These are phyloP conservation scores for Eumaeus atala DNA, from an alignment of 1,140 invertebrate genomes.

Conservation along the genomic window DNA sequence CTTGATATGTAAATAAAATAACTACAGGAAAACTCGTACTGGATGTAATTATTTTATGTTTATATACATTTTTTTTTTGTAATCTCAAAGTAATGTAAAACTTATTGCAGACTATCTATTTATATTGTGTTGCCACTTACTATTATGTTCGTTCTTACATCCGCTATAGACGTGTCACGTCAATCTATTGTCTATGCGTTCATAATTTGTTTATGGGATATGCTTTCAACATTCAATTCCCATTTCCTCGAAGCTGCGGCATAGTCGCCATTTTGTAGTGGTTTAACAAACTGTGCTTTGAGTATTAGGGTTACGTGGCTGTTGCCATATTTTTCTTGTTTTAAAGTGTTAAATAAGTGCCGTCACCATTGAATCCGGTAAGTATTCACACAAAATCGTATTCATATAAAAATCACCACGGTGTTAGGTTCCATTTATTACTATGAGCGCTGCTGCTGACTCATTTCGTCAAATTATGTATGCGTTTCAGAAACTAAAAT, in stretches of 20 bases:
- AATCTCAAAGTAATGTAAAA: no score
- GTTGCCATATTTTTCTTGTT: conserved; percentile 5
- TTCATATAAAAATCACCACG: conserved; percentile 25
- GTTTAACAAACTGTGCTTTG: conserved; percentile 9
- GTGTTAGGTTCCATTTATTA: conserved; percentile 35
- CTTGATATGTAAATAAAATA: no score
- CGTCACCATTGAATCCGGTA: conserved; percentile 27
- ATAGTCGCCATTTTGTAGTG: conserved; percentile 44
- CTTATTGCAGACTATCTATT: no score
- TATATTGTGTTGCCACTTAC: no score
- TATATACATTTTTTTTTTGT: no score
- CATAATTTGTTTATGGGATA: no score
- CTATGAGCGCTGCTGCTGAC: conserved; percentile 66
- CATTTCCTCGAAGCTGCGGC: conserved; percentile 3
- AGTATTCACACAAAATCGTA: conserved; percentile 27
- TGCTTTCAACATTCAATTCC: no score
- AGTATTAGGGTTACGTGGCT: conserved; percentile 1
- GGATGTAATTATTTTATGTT: no score
- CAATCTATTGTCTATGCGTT: no score
- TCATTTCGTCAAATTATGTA: conserved; percentile 71
- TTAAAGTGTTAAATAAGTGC: conserved; percentile 3
- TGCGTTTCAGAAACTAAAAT: conserved; percentile 77
- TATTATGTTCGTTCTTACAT: no score
- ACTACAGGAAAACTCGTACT: no score
- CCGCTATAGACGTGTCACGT: no score